Percentiles rank a stretch among this genome's conserved stretches.
phyloP scores from a whole-genome alignment of 2,888 invertebrate species.

The Agapostemon virescens region DNA sequence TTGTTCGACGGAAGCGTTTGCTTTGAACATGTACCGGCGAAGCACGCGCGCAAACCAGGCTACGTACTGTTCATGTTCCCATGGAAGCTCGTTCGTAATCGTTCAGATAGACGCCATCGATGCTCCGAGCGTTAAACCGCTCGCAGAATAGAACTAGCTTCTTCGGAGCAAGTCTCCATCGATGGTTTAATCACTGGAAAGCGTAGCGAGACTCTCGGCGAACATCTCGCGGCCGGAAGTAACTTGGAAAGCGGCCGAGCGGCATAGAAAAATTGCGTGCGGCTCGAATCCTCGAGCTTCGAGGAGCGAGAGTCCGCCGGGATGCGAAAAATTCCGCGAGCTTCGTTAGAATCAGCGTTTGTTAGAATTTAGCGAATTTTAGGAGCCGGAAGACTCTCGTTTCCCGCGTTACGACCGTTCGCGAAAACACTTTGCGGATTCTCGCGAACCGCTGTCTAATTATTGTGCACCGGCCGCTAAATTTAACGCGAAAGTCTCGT shows the following conservation, averaged over 20 bases:
- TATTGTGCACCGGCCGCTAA: constrained; percentile 30
- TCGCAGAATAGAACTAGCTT: too few species aligned
- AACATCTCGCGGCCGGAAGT: neutral
- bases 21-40: neutral
- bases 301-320: too few species aligned
- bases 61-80: neutral
- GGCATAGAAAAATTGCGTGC: neutral
- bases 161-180: neutral
- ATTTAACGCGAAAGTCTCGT: constrained; percentile 44
- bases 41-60: neutral
- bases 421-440: constrained; percentile 4
- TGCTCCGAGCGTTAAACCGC: neutral
- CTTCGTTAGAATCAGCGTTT: neutral
- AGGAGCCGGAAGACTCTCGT: neutral
- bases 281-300: neutral
- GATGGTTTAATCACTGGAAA: neutral
- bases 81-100: neutral
- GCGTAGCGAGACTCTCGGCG: neutral
- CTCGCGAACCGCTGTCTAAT: neutral
- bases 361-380: too few species aligned
- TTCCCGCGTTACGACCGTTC: neutral
- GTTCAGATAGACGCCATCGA: neutral
- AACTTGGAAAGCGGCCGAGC: neutral
- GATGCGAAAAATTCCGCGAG: too few species aligned
- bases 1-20: too few species aligned